Evolutionary conservation across 1,140 invertebrate genomes (phyloP).

Genomic region (Drosophila malerkotliana): DNA sequence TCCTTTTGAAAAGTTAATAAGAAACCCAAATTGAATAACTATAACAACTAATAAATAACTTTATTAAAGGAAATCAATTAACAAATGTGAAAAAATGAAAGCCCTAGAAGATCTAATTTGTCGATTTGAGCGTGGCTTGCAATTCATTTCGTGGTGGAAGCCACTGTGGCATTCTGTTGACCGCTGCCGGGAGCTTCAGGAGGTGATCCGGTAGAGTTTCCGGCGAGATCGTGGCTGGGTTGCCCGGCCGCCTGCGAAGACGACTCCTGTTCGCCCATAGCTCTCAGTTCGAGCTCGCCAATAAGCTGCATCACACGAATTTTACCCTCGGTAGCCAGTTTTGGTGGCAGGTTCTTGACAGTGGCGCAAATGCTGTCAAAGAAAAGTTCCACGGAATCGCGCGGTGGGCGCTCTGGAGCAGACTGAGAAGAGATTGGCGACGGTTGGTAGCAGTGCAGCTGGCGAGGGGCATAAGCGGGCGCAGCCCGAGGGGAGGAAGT

Average conservation of each 20-base stretch:
- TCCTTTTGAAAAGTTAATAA: not conserved
- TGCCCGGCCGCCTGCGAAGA: constrained; percentile 13
- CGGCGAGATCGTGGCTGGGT: constrained; percentile 22
- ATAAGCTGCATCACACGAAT: constrained; percentile 74
- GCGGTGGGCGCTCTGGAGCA: constrained; percentile 18
- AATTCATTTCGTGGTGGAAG: constrained; percentile 63
- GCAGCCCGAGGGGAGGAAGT: constrained; percentile 28
- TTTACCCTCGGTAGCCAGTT: constrained; percentile 75
- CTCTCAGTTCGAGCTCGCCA: constrained; percentile 71
- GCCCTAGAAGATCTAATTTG: constrained; percentile 18
- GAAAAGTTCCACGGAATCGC: constrained; percentile 74
- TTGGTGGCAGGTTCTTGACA: constrained; percentile 70
- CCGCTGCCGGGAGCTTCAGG: constrained; percentile 48
- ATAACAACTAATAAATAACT: constrained; percentile 44
- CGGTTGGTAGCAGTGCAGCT: constrained; percentile 55
- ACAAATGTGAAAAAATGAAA: constrained; percentile 29
- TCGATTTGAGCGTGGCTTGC: constrained; percentile 24
- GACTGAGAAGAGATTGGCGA: constrained; percentile 43
- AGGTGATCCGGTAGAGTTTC: constrained; percentile 1
- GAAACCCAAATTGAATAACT: not conserved
- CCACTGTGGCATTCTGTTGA: constrained; percentile 68
- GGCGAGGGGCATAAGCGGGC: constrained; percentile 32
- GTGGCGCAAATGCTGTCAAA: constrained; percentile 77
- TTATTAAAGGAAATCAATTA: constrained; percentile 40
- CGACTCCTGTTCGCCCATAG: constrained; percentile 64